Percentiles rank a stretch among this genome's conserved stretches.
Conservation (phyloP, 92 coral and sea anemone genomes). For the Blastomussa wellsi region DNA sequence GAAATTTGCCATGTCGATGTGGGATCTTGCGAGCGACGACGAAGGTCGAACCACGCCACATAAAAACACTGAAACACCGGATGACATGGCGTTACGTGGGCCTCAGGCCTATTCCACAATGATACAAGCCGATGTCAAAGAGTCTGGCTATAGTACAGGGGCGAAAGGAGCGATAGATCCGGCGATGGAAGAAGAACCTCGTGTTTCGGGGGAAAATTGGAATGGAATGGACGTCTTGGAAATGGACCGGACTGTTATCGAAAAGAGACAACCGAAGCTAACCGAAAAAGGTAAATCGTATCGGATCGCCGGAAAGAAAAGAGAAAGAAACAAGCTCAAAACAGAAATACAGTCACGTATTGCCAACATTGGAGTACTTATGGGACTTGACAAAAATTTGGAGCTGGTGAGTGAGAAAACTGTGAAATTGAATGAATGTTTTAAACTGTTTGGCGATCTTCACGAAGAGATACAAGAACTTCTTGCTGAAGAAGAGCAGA, state of each 20-base stretch:
- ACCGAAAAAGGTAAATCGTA: too few species aligned
- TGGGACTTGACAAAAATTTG: too few species aligned
- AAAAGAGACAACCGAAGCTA: constrained; percentile 35
- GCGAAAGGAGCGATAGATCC: not conserved
- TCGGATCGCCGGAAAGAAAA: constrained; percentile 24
- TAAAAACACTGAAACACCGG: not conserved
- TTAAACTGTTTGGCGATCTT: too few species aligned
- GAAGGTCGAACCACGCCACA: not conserved
- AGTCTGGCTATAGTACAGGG: constrained; percentile 17
- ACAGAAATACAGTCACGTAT: too few species aligned
- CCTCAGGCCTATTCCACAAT: constrained; percentile 18
- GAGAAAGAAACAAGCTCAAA: constrained; percentile 41
- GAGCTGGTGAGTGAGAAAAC: constrained; percentile 25
- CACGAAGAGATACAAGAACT: too few species aligned
- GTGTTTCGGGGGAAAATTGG: not conserved
- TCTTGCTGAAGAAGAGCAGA: constrained; percentile 11
- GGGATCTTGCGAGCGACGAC: not conserved
- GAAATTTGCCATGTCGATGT: not conserved
- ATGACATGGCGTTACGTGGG: not conserved
- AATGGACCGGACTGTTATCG: constrained; percentile 7
- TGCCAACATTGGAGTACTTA: too few species aligned
- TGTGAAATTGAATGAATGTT: constrained; percentile 27
- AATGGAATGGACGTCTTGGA: not conserved
- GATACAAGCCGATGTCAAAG: not conserved
- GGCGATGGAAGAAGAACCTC: not conserved